phyloP scores from a whole-genome alignment of 1,140 invertebrate species.

The Cydia fagiglandana region DNA sequence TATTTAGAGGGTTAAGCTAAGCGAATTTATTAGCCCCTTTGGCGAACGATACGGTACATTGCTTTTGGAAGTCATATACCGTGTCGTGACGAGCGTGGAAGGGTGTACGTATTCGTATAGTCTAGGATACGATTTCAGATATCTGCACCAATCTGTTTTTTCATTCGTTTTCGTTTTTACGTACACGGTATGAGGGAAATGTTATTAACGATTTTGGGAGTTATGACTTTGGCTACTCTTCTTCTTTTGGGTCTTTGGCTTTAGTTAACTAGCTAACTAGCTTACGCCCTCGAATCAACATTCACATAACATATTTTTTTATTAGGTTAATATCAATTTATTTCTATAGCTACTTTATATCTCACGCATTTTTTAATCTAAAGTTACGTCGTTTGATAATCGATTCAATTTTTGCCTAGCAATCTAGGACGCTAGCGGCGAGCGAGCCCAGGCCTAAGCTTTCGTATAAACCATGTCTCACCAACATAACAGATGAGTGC shows the following conservation, averaged over 20 bases:
- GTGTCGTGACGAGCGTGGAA: slow-evolving; percentile 4
- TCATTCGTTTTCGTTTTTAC: background rate
- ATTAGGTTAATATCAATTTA: too few species aligned
- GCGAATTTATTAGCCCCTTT: slow-evolving; percentile 18
- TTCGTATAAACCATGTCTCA: background rate
- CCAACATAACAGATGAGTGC: background rate
- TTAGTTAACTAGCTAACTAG: too few species aligned
- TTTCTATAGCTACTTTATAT: too few species aligned
- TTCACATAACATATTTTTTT: too few species aligned
- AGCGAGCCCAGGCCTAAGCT: background rate
- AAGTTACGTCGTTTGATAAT: background rate
- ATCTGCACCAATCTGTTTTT: background rate
- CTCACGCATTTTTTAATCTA: too few species aligned
- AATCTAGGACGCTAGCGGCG: background rate
- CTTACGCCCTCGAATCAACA: too few species aligned
- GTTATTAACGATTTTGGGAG: too few species aligned
- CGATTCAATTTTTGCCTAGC: background rate
- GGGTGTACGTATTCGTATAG: slow-evolving; percentile 6
- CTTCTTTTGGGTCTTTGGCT: too few species aligned
- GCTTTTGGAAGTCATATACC: slow-evolving; percentile 18
- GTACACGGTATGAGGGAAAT: too few species aligned
- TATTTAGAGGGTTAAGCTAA: slow-evolving; percentile 19
- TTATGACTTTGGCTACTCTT: too few species aligned
- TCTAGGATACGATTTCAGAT: background rate
- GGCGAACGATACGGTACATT: slow-evolving; percentile 14